Evolutionary conservation across 2,797 vertebrate genomes (phyloP).

Genomic region (Simalia tracyae): DNA sequence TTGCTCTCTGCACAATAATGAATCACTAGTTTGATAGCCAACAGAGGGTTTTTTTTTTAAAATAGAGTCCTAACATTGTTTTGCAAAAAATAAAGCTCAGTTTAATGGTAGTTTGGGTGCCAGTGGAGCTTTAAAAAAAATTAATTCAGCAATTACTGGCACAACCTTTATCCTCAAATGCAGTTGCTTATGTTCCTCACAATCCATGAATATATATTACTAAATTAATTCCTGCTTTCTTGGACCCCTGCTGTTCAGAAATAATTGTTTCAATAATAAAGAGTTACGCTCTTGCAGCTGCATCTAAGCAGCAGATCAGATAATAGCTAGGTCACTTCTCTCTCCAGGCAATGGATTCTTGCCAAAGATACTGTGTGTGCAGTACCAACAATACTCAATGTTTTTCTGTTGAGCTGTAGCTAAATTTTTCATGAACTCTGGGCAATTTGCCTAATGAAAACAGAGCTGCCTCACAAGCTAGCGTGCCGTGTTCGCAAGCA

Average conservation of each 20-base stretch:
- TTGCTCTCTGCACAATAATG: slow-evolving; percentile 71
- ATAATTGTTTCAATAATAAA: slow-evolving; percentile 47
- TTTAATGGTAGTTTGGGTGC: slow-evolving; percentile 64
- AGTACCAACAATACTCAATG: slow-evolving; percentile 55
- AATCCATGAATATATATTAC: slow-evolving; percentile 56
- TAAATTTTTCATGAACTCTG: slow-evolving; percentile 65
- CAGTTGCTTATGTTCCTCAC: slow-evolving; percentile 57
- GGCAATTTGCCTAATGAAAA: slow-evolving; percentile 64
- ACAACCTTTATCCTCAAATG: slow-evolving; percentile 57
- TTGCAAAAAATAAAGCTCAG: slow-evolving; percentile 58
- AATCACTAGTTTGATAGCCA: slow-evolving; percentile 66
- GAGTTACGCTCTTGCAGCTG: slow-evolving; percentile 46
- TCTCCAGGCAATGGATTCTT: slow-evolving; percentile 50
- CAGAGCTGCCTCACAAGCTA: slow-evolving; percentile 39
- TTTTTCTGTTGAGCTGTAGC: slow-evolving; percentile 52
- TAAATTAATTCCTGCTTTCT: slow-evolving; percentile 32
- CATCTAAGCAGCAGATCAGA: slow-evolving; percentile 60
- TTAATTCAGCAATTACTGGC: slow-evolving; percentile 70
- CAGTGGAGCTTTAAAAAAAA: slow-evolving; percentile 62
- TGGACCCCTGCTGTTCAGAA: slow-evolving; percentile 19
- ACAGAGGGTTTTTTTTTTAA: slow-evolving; percentile 26
- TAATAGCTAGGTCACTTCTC: slow-evolving; percentile 50
- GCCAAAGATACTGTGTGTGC: slow-evolving; percentile 42
- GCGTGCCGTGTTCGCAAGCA: slow-evolving; percentile 20
- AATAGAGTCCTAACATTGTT: slow-evolving; percentile 42